Conservation (phyloP, 2,113 vertebrate species). For the Neopipo cinnamomea region DNA sequence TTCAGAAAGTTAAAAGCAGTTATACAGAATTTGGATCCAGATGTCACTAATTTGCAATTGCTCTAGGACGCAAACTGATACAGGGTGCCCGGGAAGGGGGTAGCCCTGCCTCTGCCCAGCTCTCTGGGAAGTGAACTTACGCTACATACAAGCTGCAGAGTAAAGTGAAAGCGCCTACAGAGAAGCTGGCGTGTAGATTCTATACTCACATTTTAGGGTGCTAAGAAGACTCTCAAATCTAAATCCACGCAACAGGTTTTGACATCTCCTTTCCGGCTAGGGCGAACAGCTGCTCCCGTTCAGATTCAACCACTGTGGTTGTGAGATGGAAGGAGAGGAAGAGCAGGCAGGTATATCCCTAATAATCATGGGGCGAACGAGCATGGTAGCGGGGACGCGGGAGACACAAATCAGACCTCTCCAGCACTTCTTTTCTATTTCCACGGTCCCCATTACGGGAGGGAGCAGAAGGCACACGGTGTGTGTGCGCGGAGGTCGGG, state of each 20-base stretch:
- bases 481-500: not conserved
- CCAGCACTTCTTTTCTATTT: not conserved
- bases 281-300: not conserved
- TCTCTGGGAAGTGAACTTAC: not conserved
- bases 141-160: not conserved
- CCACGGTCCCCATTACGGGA: not conserved
- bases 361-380: not conserved
- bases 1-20: slow-evolving; percentile 8
- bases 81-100: not conserved
- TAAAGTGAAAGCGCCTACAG: slow-evolving; percentile 19
- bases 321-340: slow-evolving; percentile 9
- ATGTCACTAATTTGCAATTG: slow-evolving; percentile 42
- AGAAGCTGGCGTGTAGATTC: not conserved
- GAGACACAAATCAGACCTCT: not conserved
- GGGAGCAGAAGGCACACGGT: not conserved
- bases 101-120: not conserved
- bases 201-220: slow-evolving; percentile 12
- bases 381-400: not conserved
- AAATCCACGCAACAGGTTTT: slow-evolving; percentile 44
- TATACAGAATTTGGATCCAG: not conserved
- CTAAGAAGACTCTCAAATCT: not conserved
- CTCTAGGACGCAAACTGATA: slow-evolving; percentile 12
- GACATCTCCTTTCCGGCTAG: not conserved
- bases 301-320: not conserved
- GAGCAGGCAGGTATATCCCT: not conserved